phyloP scores from a whole-genome alignment of 2,888 invertebrate genomes.

The Agrotis clavis region DNA sequence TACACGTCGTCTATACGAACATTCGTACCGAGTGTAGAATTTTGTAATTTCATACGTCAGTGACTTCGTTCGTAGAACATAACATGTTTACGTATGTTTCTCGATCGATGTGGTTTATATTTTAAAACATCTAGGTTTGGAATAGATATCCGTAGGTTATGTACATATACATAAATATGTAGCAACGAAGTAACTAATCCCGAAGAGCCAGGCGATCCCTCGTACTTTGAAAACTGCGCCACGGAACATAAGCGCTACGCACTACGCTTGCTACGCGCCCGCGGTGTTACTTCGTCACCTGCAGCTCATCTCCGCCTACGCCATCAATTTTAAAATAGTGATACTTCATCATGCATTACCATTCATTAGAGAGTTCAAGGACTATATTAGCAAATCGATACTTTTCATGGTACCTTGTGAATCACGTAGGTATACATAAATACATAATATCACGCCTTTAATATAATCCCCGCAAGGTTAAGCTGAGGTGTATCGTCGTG shows the following conservation, averaged over 20 bases:
- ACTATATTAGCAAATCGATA: slow-evolving; percentile 11
- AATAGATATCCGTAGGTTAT: slow-evolving; percentile 2
- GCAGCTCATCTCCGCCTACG: not conserved
- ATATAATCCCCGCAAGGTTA: too few relatives aligned
- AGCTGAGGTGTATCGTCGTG: too few relatives aligned
- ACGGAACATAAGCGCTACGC: slow-evolving; percentile 8
- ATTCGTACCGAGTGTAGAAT: slow-evolving; percentile 20
- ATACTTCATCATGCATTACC: not conserved
- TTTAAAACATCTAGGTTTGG: slow-evolving; percentile 24
- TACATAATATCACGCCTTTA: too few relatives aligned
- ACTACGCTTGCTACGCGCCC: slow-evolving; percentile 46
- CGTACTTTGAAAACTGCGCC: slow-evolving; percentile 5
- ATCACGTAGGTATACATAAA: not conserved
- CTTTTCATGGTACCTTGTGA: not conserved
- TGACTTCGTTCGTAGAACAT: slow-evolving; percentile 6
- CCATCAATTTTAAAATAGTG: slow-evolving; percentile 19
- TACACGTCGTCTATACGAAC: slow-evolving; percentile 5
- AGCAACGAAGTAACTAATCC: not conserved
- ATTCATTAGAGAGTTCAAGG: slow-evolving; percentile 27
- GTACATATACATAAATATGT: not conserved
- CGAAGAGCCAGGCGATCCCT: slow-evolving; percentile 15
- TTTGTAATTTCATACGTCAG: slow-evolving; percentile 17
- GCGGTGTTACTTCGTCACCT: not conserved
- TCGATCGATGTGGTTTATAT: slow-evolving; percentile 9
- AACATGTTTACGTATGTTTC: slow-evolving; percentile 3